Conservation (phyloP, 2,888 invertebrate species). For the Ditula angustiorana region DNA sequence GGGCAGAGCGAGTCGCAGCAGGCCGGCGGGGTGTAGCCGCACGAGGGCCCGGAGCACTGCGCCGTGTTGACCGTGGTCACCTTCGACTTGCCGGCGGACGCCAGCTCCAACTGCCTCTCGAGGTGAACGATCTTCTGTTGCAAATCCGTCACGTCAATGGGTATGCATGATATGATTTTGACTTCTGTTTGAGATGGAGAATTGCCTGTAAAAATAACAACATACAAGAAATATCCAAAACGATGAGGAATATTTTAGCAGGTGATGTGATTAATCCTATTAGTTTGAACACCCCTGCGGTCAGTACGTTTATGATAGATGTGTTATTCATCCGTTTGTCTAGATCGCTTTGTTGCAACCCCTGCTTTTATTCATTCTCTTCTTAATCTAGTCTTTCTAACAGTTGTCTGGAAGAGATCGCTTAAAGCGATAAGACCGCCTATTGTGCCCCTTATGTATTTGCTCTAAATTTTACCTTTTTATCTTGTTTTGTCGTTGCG, state of each 20-base stretch:
- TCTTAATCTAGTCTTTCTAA: not conserved
- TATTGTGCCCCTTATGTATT: too few species aligned
- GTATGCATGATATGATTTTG: slow-evolving; percentile 80
- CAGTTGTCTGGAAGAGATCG: too few species aligned
- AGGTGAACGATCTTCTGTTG: slow-evolving; percentile 69
- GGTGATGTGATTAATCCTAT: too few species aligned
- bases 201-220: slow-evolving; percentile 63
- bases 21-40: not conserved
- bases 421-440: too few species aligned
- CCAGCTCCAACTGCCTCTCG: slow-evolving; percentile 64
- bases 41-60: not conserved
- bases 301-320: too few species aligned
- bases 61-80: not conserved
- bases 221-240: not conserved
- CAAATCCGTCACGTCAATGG: slow-evolving; percentile 77
- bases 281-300: too few species aligned
- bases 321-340: too few species aligned
- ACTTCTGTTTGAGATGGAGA: slow-evolving; percentile 77
- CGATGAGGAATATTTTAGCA: too few species aligned
- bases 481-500: too few species aligned
- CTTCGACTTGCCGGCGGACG: not conserved
- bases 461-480: too few species aligned
- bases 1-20: not conserved
- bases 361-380: not conserved
- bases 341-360: too few species aligned